Evolutionary conservation across 2,888 invertebrate genomes (phyloP).

Genomic region (Geophilus truncorum): DNA sequence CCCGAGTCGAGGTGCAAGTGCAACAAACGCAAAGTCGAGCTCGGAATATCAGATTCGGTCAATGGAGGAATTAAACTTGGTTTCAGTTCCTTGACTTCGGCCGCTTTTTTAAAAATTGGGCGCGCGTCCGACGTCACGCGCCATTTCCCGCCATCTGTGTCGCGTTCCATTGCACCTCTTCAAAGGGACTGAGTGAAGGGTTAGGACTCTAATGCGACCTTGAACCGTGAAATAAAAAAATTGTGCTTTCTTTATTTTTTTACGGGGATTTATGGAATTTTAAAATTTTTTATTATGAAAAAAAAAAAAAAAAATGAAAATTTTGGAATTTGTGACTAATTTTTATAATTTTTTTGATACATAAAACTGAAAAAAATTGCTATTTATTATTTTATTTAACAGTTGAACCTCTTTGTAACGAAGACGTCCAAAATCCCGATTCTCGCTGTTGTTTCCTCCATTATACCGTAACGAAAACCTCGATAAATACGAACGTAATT

Average conservation of each 20-base stretch:
- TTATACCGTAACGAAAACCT: too few species aligned
- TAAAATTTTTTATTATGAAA: too few species aligned
- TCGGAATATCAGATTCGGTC: neutral
- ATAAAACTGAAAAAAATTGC: too few species aligned
- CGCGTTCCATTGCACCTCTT: neutral
- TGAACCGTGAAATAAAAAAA: neutral
- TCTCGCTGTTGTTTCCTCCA: too few species aligned
- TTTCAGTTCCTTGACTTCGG: neutral
- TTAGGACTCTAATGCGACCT: neutral
- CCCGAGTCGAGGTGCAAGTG: neutral
- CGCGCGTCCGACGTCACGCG: conserved; percentile 6
- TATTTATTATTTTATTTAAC: too few species aligned
- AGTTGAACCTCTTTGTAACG: too few species aligned
- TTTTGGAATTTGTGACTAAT: neutral
- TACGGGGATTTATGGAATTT: neutral
- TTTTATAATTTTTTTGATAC: too few species aligned
- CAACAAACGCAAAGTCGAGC: neutral
- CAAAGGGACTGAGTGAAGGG: neutral
- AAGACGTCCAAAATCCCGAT: too few species aligned
- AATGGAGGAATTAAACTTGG: conserved; percentile 14
- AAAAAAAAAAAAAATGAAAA: too few species aligned
- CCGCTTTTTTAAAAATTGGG: neutral
- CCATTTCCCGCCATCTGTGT: neutral
- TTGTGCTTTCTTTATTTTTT: too few species aligned
- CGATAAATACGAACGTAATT: too few species aligned